Conservation (phyloP, 2,888 invertebrate genomes). For the Pollenia griseotomentosa region DNA sequence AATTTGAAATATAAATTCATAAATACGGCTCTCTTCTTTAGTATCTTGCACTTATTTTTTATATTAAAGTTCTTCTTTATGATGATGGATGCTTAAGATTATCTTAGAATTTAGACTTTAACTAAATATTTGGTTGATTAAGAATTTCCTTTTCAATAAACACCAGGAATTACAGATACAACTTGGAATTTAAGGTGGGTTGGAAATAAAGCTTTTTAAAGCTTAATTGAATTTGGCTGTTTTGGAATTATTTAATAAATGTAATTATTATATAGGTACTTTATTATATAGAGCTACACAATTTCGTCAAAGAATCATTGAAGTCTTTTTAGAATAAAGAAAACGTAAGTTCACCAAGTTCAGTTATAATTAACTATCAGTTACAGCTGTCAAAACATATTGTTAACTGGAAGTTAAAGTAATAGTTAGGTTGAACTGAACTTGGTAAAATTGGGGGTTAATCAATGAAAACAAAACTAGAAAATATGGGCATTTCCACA, state of each 20-base stretch:
- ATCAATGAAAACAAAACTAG: too few species aligned
- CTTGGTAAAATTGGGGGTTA: too few species aligned
- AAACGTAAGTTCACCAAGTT: too few species aligned
- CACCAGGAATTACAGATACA: not conserved
- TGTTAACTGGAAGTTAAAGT: too few species aligned
- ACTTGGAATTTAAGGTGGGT: not conserved
- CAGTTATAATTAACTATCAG: too few species aligned
- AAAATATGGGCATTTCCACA: too few species aligned
- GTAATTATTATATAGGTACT: too few species aligned
- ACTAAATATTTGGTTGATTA: slow-evolving; percentile 37
- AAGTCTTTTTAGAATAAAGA: too few species aligned
- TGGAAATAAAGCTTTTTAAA: not conserved
- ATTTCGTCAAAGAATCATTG: not conserved
- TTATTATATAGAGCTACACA: too few species aligned
- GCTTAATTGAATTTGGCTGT: not conserved
- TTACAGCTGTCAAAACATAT: too few species aligned
- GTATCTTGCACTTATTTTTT: not conserved
- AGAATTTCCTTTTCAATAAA: slow-evolving; percentile 54
- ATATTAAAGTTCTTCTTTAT: slow-evolving; percentile 18
- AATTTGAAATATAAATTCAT: slow-evolving; percentile 57
- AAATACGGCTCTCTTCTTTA: not conserved
- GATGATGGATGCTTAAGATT: slow-evolving; percentile 17
- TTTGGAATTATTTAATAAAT: too few species aligned
- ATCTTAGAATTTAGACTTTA: slow-evolving; percentile 27
- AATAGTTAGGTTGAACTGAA: too few species aligned